Conservation (phyloP, 2,113 vertebrate species). For the Catagonus wagneri region DNA sequence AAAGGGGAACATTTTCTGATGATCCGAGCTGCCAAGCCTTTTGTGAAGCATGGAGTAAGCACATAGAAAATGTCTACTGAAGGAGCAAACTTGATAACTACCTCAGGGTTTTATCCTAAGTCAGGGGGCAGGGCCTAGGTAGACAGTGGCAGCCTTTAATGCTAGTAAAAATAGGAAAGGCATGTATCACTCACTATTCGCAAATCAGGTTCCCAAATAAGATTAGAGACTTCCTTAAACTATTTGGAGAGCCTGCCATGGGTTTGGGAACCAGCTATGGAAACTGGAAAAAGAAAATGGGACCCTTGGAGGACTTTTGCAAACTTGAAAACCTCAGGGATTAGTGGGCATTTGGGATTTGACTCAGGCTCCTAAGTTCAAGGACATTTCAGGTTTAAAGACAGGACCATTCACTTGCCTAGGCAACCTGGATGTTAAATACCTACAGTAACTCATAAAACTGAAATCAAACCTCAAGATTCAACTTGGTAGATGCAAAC, state of each 20-base stretch:
- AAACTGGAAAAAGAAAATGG: not conserved
- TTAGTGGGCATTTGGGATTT: not conserved
- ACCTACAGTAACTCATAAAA: not conserved
- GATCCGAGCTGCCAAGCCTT: not conserved
- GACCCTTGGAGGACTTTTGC: not conserved
- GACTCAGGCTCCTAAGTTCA: not conserved
- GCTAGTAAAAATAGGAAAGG: not conserved
- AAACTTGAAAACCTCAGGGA: not conserved
- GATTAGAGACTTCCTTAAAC: not conserved
- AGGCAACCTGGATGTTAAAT: not conserved
- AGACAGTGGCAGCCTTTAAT: not conserved
- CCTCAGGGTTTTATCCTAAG: not conserved
- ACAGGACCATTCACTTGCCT: not conserved
- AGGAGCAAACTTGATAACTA: not conserved
- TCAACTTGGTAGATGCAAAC: not conserved
- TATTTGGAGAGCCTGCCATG: not conserved
- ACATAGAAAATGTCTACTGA: not conserved
- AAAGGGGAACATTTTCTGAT: not conserved
- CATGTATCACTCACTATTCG: not conserved
- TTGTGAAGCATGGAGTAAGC: not conserved
- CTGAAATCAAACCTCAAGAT: not conserved
- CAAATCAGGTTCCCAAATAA: conserved; percentile 26
- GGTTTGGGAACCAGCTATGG: not conserved
- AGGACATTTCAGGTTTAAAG: not conserved
- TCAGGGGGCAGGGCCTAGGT: not conserved